Percentiles rank a stretch among this genome's conserved stretches.
Conservation (phyloP, 1,140 invertebrate genomes). For the Leucophenga varia region DNA sequence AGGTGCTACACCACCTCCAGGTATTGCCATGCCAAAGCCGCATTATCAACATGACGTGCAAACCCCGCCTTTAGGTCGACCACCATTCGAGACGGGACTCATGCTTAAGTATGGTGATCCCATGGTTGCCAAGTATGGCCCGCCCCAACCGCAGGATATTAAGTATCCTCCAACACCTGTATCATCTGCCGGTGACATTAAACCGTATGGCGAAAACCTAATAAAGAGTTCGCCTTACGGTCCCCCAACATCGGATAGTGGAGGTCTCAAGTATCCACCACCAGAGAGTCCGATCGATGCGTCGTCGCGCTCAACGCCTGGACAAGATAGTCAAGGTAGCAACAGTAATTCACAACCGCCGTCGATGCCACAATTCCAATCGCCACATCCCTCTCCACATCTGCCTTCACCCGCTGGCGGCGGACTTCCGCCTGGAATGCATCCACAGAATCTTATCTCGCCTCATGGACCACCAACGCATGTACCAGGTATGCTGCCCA, state of each 20-base stretch:
- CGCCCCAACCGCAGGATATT: slow-evolving; percentile 45
- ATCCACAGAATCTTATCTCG: slow-evolving; percentile 66
- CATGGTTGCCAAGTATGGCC: slow-evolving; percentile 40
- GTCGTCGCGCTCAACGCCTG: slow-evolving; percentile 48
- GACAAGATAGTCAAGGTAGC: slow-evolving; percentile 55
- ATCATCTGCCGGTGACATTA: slow-evolving; percentile 27
- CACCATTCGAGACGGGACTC: slow-evolving; percentile 44
- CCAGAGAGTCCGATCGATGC: slow-evolving; percentile 51
- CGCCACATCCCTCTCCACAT: slow-evolving; percentile 51
- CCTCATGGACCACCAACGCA: slow-evolving; percentile 15
- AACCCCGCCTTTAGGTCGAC: slow-evolving; percentile 39
- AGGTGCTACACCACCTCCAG: slow-evolving; percentile 38
- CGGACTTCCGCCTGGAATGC: slow-evolving; percentile 52
- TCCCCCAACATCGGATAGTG: slow-evolving; percentile 11
- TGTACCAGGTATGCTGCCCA: slow-evolving; percentile 60
- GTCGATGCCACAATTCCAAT: slow-evolving; percentile 46
- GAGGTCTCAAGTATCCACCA: slow-evolving; percentile 18
- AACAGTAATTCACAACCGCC: slow-evolving; percentile 53
- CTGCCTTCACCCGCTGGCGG: slow-evolving; percentile 46
- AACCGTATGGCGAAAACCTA: slow-evolving; percentile 46
- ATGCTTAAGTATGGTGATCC: slow-evolving; percentile 56
- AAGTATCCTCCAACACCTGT: slow-evolving; percentile 51
- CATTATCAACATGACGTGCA: slow-evolving; percentile 53
- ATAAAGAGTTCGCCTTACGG: slow-evolving; percentile 51
- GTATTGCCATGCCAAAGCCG: slow-evolving; percentile 52